These are phyloP conservation scores for Pachyramphus minor DNA, from an alignment of 2,113 vertebrate species.

Conservation along the genomic window DNA sequence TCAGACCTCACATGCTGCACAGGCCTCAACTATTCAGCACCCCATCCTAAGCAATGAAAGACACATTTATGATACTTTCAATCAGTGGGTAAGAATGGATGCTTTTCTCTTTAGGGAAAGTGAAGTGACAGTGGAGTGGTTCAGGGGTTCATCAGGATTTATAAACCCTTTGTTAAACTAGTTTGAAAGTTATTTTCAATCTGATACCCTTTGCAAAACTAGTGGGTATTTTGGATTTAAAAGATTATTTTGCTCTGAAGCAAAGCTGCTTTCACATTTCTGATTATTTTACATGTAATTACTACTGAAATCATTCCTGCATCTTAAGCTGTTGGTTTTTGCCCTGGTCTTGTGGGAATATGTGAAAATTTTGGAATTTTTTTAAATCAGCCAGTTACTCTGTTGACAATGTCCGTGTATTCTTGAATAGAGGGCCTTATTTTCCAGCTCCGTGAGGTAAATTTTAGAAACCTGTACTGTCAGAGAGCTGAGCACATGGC, in stretches of 20 bases:
- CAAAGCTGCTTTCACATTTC: neutral
- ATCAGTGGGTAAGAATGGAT: conserved; percentile 85
- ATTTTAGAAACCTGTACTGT: neutral
- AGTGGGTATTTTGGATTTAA: neutral
- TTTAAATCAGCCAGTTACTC: neutral
- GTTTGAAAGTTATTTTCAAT: neutral
- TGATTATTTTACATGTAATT: neutral
- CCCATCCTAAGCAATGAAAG: conserved; percentile 69
- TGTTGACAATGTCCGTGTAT: neutral
- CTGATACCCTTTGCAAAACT: neutral
- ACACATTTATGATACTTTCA: conserved; percentile 84
- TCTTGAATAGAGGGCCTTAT: neutral
- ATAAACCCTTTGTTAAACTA: neutral
- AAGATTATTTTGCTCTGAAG: neutral
- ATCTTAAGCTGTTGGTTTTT: neutral
- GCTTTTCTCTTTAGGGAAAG: neutral
- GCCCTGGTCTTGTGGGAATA: neutral
- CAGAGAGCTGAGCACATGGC: neutral
- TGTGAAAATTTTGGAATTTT: neutral
- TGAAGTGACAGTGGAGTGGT: neutral
- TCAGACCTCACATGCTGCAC: conserved; percentile 18
- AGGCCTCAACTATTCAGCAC: conserved; percentile 18
- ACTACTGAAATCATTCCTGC: neutral
- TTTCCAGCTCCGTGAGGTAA: neutral
- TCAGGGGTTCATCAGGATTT: neutral